Evolutionary conservation across 2,113 vertebrate species (phyloP).

Genomic region (Antechinus flavipes): DNA sequence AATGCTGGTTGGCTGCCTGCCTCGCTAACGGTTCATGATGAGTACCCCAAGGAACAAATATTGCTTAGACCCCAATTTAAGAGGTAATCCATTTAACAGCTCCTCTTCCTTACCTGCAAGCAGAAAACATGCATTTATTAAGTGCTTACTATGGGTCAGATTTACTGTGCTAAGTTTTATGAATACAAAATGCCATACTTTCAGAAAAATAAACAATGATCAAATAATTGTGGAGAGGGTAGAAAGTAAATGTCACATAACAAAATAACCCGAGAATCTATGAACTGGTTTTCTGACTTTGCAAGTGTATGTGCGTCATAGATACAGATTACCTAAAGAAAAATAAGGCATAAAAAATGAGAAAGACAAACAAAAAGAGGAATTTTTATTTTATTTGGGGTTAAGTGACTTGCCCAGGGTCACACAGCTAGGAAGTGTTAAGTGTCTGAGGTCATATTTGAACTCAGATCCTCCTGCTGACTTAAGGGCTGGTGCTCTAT

Average conservation of each 20-base stretch:
- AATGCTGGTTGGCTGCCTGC: background rate
- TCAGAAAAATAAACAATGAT: background rate
- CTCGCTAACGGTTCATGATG: background rate
- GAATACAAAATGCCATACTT: background rate
- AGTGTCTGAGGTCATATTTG: too few relatives aligned
- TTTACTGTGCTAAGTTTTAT: background rate
- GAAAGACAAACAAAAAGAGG: background rate
- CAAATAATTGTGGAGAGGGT: background rate
- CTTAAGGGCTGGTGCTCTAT: too few relatives aligned
- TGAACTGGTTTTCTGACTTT: background rate
- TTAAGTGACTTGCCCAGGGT: too few relatives aligned
- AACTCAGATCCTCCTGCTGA: too few relatives aligned
- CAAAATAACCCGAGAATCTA: background rate
- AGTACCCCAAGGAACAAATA: background rate
- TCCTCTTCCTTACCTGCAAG: background rate
- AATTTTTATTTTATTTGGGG: too few relatives aligned
- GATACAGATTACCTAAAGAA: background rate
- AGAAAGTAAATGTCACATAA: background rate
- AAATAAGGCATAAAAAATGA: background rate
- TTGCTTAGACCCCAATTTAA: background rate
- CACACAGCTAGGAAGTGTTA: too few relatives aligned
- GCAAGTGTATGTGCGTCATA: background rate
- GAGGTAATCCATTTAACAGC: background rate
- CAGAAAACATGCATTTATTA: background rate
- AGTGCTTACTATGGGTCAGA: background rate